Evolutionary conservation across 2,888 invertebrate genomes (phyloP).

Genomic region (Leptopterna dolabrata): DNA sequence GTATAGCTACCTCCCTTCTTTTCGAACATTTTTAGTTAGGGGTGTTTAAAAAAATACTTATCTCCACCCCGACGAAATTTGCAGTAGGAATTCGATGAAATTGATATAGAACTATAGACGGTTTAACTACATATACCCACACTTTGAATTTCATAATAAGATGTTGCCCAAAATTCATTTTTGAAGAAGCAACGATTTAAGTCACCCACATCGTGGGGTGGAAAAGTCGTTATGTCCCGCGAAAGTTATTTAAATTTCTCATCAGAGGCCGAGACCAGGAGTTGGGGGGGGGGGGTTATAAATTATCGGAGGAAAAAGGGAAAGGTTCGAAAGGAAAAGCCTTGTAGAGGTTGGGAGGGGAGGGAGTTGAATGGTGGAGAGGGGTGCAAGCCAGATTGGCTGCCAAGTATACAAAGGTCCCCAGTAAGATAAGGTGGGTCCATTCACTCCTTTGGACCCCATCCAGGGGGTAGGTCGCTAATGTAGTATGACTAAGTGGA

Average conservation of each 20-base stretch:
- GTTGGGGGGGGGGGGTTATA: slow-evolving; percentile 17
- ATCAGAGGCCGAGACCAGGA: not conserved
- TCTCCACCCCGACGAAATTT: too few species aligned
- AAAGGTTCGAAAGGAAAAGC: slow-evolving; percentile 21
- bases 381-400: slow-evolving; percentile 40
- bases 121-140: too few species aligned
- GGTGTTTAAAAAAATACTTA: too few species aligned
- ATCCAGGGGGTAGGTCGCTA: slow-evolving; percentile 56
- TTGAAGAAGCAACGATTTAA: too few species aligned
- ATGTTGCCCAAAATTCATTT: too few species aligned
- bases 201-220: too few species aligned
- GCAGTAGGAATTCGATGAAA: too few species aligned
- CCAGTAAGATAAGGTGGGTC: slow-evolving; percentile 50
- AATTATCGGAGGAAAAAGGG: slow-evolving; percentile 32
- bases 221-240: not conserved
- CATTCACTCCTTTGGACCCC: slow-evolving; percentile 54
- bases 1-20: too few species aligned
- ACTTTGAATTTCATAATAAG: too few species aligned
- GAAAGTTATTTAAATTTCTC: not conserved
- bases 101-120: too few species aligned
- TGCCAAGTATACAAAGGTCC: slow-evolving; percentile 49
- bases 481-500: slow-evolving; percentile 59
- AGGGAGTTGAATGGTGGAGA: slow-evolving; percentile 21
- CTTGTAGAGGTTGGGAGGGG: not conserved
- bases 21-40: too few species aligned